Base-by-base conservation (phyloP, 2,113 vertebrate genomes). In the Stictonetta naevosa region DNA sequence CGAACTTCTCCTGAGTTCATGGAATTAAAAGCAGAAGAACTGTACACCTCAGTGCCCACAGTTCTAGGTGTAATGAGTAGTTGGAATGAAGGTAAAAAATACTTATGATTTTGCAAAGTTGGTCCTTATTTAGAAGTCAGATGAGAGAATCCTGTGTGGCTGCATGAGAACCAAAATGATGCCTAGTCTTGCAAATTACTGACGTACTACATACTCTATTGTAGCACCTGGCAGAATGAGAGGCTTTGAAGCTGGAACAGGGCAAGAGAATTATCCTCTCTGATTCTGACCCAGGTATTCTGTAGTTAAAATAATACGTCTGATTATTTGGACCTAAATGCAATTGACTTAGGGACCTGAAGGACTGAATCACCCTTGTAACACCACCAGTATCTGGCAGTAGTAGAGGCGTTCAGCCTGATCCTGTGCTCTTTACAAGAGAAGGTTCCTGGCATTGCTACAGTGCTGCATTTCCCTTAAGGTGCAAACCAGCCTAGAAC, bases 21-120 rank as follows among this genome's bases (percentile, higher is more conserved):
- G 95, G 98, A 98, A 13, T 97, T 98, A 79, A 97, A 98, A 78
- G 98, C 98, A 46, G 98, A 99, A 58, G 98, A 99, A 66, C 97
- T 98, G 56, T 99, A 97, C 53, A 97, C 97, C 68, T 98, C 97
- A 5, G 96, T 98, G 23, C 98, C 98, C 36, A 97, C 97, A 0
- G 98, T 98, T 92, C 97, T 98, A 34, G 98, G 98, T 34, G 98
- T 98, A 23, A 98, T 98, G 64, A 98, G 98, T 56, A 98, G 97
- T 92, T 99, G 98, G 96, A 98, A 98, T 68, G 98, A 98, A 98
- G 99, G 98, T 99, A 93, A 98, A 93, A 94, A 16, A 48, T 5
- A 64, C 11, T 31, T 76, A 12, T 2, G 0, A 8, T 86, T 82
- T 55, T 71, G 53, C 28, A 79, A 69, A 46, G 58, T 40, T 38